A percentile compares a stretch with the other conserved stretches of the same genome.
Conservation (phyloP, 2,888 invertebrate genomes). For the Pachycephus smyrnensis region DNA sequence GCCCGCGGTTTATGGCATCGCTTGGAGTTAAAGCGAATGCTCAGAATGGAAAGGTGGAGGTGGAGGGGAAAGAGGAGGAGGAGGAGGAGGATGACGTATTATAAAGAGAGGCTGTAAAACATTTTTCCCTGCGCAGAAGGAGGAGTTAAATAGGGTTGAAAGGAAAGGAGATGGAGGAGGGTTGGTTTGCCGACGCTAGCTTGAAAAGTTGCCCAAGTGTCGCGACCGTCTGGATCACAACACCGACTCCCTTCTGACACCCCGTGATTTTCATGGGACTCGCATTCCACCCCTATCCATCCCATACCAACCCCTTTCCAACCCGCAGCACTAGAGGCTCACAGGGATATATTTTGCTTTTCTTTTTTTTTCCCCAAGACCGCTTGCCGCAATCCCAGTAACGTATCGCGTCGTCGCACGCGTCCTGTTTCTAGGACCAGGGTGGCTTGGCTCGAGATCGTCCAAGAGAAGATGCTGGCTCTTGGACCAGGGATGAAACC, state of each 20-base stretch:
- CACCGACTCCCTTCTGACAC: neutral
- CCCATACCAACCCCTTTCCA: neutral
- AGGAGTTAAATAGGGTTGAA: neutral
- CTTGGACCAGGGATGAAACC: neutral
- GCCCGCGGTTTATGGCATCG: too few species aligned
- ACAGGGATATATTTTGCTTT: neutral
- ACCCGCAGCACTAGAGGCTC: neutral
- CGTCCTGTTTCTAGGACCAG: neutral
- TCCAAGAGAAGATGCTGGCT: conserved; percentile 47
- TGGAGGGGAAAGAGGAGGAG: too few species aligned
- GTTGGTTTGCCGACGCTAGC: neutral
- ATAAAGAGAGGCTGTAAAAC: conserved; percentile 28
- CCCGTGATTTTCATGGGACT: conserved; percentile 3
- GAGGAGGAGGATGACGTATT: neutral
- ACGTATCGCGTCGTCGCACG: conserved; percentile 3
- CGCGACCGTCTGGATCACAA: neutral
- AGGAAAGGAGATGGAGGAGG: too few species aligned
- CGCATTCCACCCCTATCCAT: neutral
- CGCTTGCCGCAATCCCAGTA: neutral
- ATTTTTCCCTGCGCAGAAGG: conserved; percentile 19
- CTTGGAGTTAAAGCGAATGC: too few species aligned
- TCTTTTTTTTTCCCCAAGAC: neutral
- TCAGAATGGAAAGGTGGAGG: too few species aligned
- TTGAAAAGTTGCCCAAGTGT: conserved; percentile 5
- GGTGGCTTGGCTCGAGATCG: conserved; percentile 35